These are phyloP conservation scores for Oryzias sinensis DNA, from an alignment of 2,797 vertebrate species.

Conservation along the genomic window DNA sequence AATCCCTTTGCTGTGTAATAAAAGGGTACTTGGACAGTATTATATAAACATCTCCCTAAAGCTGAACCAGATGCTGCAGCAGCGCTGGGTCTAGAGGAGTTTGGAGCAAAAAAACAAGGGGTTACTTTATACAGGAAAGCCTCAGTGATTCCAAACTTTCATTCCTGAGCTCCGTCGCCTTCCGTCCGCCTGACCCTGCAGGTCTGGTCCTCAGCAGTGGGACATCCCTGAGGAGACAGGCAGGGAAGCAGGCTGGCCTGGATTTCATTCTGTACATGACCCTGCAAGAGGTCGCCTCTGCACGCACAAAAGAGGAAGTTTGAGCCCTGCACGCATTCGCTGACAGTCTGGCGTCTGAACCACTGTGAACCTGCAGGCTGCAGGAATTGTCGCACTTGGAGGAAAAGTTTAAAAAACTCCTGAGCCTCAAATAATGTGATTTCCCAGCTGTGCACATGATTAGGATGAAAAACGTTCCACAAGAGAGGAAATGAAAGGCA, in stretches of 20 bases:
- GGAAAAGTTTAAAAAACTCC: not conserved
- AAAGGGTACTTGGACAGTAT: constrained; percentile 75
- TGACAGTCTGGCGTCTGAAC: constrained; percentile 20
- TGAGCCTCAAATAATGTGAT: constrained; percentile 6
- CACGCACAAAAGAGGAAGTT: constrained; percentile 48
- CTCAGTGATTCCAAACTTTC: constrained; percentile 30
- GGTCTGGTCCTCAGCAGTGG: constrained; percentile 43
- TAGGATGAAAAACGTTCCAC: not conserved
- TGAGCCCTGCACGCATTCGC: constrained; percentile 5
- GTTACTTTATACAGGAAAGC: constrained; percentile 71
- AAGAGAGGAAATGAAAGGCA: constrained; percentile 12
- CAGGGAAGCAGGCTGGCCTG: constrained; percentile 45
- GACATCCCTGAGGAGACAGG: constrained; percentile 47
- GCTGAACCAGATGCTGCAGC: constrained; percentile 82
- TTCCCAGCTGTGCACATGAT: not conserved
- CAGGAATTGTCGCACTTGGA: constrained; percentile 29
- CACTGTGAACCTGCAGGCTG: constrained; percentile 12
- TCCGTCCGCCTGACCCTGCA: constrained; percentile 43
- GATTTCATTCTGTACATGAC: constrained; percentile 51
- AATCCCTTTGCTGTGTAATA: constrained; percentile 79
- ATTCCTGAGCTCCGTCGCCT: constrained; percentile 47
- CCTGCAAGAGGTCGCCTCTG: constrained; percentile 32
- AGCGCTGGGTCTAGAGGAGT: constrained; percentile 51
- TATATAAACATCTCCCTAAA: constrained; percentile 79
- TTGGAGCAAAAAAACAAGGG: constrained; percentile 70